Evolutionary conservation across 1,140 invertebrate species (phyloP).

Genomic region (Drosophila funebris): DNA sequence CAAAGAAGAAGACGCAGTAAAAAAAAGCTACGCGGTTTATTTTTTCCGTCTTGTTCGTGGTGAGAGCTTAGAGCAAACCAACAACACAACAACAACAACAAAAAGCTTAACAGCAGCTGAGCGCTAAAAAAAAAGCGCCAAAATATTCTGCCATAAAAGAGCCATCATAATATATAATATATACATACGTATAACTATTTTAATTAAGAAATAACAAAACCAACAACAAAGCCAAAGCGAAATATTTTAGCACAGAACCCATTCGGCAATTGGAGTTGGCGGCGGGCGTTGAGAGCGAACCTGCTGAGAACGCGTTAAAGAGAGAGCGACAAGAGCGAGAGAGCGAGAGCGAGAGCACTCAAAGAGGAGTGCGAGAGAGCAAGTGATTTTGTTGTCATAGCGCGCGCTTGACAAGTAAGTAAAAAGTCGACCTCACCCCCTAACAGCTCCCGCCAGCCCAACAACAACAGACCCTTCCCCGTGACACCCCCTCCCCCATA

Average conservation of each 20-base stretch:
- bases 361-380: constrained; percentile 17
- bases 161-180: constrained; percentile 27
- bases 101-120: constrained; percentile 36
- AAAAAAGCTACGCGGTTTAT: constrained; percentile 45
- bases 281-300: constrained; percentile 6
- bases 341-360: constrained; percentile 3
- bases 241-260: constrained; percentile 32
- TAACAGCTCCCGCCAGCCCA: not conserved
- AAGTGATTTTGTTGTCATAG: constrained; percentile 61
- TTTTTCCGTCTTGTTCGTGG: constrained; percentile 24
- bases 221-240: constrained; percentile 28
- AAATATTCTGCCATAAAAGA: constrained; percentile 32
- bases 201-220: constrained; percentile 43
- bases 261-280: constrained; percentile 38
- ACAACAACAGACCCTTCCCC: not conserved
- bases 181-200: constrained; percentile 40
- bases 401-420: constrained; percentile 65
- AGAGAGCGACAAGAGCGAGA: constrained; percentile 22
- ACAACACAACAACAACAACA: constrained; percentile 24
- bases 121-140: constrained; percentile 41
- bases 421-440: not conserved
- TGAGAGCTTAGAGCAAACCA: constrained; percentile 43
- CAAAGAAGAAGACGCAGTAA: constrained; percentile 43
- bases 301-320: not conserved
- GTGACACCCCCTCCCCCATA: not conserved